These are phyloP conservation scores for Tridacna crocea DNA, from an alignment of 2,888 invertebrate genomes.

Conservation along the genomic window DNA sequence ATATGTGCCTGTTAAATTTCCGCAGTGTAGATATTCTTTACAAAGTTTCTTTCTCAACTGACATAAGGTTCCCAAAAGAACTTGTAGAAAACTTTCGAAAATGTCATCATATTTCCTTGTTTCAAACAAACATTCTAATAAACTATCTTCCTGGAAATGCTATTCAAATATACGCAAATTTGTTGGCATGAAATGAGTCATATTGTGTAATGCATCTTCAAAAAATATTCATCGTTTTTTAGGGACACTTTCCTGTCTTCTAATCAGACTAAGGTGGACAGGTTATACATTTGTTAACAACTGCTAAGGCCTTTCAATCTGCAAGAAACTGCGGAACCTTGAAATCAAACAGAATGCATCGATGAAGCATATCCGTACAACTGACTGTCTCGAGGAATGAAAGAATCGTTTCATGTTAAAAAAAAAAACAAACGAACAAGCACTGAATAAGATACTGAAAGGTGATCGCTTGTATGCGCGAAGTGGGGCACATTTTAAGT, in stretches of 20 bases:
- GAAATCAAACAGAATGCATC: constrained; percentile 47
- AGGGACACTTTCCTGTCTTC: constrained; percentile 38
- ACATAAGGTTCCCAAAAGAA: constrained; percentile 4
- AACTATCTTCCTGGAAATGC: neutral
- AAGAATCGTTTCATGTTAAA: constrained; percentile 34
- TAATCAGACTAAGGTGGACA: constrained; percentile 39
- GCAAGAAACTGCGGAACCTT: constrained; percentile 51
- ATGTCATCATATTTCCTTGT: constrained; percentile 11
- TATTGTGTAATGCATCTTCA: constrained; percentile 13
- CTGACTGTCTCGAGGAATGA: constrained; percentile 32
- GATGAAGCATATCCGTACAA: constrained; percentile 39
- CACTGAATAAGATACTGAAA: constrained; percentile 25
- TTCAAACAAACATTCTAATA: constrained; percentile 4
- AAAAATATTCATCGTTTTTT: constrained; percentile 27
- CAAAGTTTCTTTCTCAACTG: constrained; percentile 12
- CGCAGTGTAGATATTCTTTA: constrained; percentile 26
- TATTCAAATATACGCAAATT: constrained; percentile 1
- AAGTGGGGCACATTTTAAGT: constrained; percentile 17
- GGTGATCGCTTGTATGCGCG: constrained; percentile 7
- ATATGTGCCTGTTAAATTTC: neutral
- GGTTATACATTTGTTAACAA: constrained; percentile 44
- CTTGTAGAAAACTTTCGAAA: neutral
- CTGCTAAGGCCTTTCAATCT: constrained; percentile 58
- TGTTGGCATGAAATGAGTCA: constrained; percentile 11
- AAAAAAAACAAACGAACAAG: constrained; percentile 44